Evolutionary conservation across 1,140 invertebrate species (phyloP), one percentile per base, ranked within the genome.

Genomic region (Saccostrea echinata): DNA sequence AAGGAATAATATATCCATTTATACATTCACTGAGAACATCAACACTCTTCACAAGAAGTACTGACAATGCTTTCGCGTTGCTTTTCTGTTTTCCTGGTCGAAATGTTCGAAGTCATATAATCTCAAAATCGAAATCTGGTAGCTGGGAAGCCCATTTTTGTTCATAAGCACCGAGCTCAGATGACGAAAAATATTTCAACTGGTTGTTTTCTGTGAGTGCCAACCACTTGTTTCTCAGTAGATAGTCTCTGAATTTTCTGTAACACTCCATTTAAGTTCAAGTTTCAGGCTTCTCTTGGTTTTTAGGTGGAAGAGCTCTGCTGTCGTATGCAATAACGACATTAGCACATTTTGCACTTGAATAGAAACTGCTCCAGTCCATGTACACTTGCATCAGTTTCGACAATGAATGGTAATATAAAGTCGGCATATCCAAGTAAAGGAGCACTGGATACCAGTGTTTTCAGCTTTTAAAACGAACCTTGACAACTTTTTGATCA

Each of bases 291-390:
- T 43, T 3, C 64, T 51, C 80, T 86, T 85, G 52, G 84, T 88
- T 24, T 88, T 51, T 61, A 82, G 55, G 84, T 57, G n/a, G 55
- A 24, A 90, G 64, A 53, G 35, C 16, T 2, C 90, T 27, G 43
- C 55, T 88, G 8, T 88, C 90, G 53, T n/a, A n/a, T n/a, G n/a
- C n/a, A n/a, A n/a, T n/a, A n/a, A n/a, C n/a, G n/a, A n/a, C 12
- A 21, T 13, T 21, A 12, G 24, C 52, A 84, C 90, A 27, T 89
- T 55, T 27, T 88, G 76, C 24, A 89, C 57, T 33, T 89, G 90
- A 68, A 91, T 24, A 90, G 51, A n/a, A 4, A 93, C 93, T 18
- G 90, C 91, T 21, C 92, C 92, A 93, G 33, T 18, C 88, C 92
- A 27, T 30, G 9, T 24, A 84, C 51, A 83, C 90, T 90, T n/a